Percentiles rank a stretch among this genome's conserved stretches.
Conservation (phyloP, 2,797 vertebrate species). For the Hypotaenidia philippensis region DNA sequence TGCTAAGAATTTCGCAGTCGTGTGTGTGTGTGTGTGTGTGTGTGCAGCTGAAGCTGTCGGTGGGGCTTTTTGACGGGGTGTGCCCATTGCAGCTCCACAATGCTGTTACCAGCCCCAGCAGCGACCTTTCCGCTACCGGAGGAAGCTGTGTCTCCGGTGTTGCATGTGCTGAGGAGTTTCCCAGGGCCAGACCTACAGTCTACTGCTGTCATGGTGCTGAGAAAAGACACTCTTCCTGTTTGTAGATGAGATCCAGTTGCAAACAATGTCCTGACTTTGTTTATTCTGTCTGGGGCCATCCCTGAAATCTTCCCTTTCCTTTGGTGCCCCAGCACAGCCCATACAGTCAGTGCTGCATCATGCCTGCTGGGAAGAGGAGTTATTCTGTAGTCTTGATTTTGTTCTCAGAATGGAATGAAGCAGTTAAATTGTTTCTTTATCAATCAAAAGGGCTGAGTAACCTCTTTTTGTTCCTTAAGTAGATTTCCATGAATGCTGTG, state of each 20-base stretch:
- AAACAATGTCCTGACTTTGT: neutral
- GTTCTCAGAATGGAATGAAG: neutral
- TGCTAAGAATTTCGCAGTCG: neutral
- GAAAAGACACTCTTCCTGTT: neutral
- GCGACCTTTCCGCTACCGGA: fast-evolving
- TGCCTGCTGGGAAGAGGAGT: neutral
- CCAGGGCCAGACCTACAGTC: neutral
- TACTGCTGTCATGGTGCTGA: fast-evolving
- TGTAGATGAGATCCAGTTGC: neutral
- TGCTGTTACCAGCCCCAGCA: fast-evolving
- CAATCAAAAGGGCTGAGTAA: neutral
- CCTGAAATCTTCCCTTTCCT: neutral
- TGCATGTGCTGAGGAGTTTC: fast-evolving
- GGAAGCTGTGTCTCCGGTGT: neutral
- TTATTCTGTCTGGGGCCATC: neutral
- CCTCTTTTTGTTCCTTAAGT: neutral
- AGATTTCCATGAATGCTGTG: fast-evolving
- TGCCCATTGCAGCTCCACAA: fast-evolving
- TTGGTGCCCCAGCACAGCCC: neutral
- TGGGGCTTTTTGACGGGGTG: neutral
- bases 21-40: no score
- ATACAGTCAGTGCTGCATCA: fast-evolving
- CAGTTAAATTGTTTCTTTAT: neutral
- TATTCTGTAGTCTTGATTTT: neutral
- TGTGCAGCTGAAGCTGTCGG: neutral